Base-by-base conservation (phyloP, 2,797 vertebrate species). In the Sebastes diaconus region DNA sequence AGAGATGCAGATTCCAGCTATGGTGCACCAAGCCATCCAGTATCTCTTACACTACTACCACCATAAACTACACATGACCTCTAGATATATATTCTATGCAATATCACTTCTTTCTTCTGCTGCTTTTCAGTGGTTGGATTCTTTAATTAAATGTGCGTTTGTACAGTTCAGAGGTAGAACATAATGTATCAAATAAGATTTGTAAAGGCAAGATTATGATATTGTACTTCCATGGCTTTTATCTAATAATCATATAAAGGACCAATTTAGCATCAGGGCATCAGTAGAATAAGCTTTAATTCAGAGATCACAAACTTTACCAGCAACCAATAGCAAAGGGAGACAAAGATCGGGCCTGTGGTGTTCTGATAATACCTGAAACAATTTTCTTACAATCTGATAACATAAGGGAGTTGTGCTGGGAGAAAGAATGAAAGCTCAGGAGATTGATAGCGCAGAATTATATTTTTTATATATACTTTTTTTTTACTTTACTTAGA, bases 341-440 rank as follows among this genome's bases (percentile, higher is more conserved):
- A 74, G 18, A 60, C 59, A 63, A 29, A 85, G 68, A 80, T 79
- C 13, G 1, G 71, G 61, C 12, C 74, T 80, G 65, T 20, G 1
- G 50, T 2, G 64, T 58, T 87, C 74, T 80, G 84, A 75, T 70
- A 67, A 75, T 36, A 80, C 30, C 61, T 55, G 27, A 68, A 88
- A 85, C 65, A 22, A 73, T 74, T 73, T 85, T 64, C 61, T 42
- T 12, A n/a, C 63, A 52, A 80, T 90, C 77, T 81, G 79, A 90
- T 86, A 81, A 64, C 20, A 8, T 68, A 30, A 64, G 42, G 50
- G 46, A 77, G 42, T 8, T 68, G 54, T 79, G 63, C 59, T 34
- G 32, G 27, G 29, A n/a, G 5, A 32, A 54, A 39, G 14, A 70
- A 32, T 69, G 50, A 75, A 42, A 66, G 61, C 52, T 75, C 64